Percentiles rank a stretch among this genome's conserved stretches.
These are phyloP conservation scores for Lamprotornis superbus DNA, from an alignment of 2,113 vertebrate species.

Conservation along the genomic window DNA sequence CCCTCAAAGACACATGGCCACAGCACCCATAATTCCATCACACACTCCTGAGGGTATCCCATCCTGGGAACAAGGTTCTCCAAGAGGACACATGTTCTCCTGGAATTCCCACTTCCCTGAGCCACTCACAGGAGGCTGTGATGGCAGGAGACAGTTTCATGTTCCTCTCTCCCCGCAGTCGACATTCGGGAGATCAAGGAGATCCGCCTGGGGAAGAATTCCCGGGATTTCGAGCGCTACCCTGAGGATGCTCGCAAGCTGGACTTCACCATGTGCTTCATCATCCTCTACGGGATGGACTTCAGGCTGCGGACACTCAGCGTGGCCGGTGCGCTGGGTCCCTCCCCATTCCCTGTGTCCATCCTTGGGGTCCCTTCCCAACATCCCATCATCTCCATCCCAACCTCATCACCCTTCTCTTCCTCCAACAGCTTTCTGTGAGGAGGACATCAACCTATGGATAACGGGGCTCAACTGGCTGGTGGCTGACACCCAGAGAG, in stretches of 20 bases:
- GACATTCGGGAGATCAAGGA: constrained; percentile 87
- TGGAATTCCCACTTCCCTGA: not conserved
- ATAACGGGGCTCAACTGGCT: constrained; percentile 83
- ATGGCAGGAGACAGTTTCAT: not conserved
- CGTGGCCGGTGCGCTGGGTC: constrained; percentile 73
- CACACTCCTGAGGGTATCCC: no score
- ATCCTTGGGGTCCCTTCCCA: not conserved
- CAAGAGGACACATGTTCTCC: not conserved
- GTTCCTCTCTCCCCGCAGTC: constrained; percentile 63
- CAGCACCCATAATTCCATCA: not conserved
- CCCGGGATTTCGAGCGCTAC: constrained; percentile 86
- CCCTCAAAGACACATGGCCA: not conserved
- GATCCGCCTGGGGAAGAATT: constrained; percentile 84
- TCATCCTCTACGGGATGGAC: constrained; percentile 84
- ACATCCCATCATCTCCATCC: not conserved
- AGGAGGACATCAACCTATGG: constrained; percentile 87
- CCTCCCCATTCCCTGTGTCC: fast-evolving
- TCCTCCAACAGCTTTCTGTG: constrained; percentile 77
- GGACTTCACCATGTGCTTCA: constrained; percentile 83
- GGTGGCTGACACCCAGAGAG: constrained; percentile 78
- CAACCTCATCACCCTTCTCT: not conserved
- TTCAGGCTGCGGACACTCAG: constrained; percentile 85
- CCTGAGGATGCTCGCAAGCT: constrained; percentile 84
- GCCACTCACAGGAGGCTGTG: fast-evolving
- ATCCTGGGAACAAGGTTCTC: not conserved